These are phyloP conservation scores for Cavia porcellus DNA, from an alignment of 2,113 vertebrate species.

Conservation along the genomic window DNA sequence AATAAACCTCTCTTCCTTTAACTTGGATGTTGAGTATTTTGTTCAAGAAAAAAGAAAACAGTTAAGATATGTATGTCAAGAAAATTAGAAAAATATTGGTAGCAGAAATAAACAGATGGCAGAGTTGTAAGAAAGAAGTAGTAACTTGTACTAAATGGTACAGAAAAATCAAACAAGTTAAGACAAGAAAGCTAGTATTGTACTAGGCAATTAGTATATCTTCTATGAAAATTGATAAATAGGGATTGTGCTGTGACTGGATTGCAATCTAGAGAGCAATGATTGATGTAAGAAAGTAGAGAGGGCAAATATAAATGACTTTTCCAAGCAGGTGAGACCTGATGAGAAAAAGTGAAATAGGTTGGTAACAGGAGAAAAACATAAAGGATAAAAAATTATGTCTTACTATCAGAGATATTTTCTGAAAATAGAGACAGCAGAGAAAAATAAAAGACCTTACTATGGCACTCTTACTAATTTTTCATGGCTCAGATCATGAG, in stretches of 20 bases:
- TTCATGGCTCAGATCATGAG: background rate
- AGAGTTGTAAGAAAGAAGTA: background rate
- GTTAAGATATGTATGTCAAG: background rate
- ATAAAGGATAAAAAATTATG: background rate
- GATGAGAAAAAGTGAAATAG: conserved; percentile 39
- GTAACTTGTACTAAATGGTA: background rate
- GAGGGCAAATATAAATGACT: conserved; percentile 53
- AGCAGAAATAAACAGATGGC: background rate
- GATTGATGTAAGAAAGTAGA: conserved; percentile 60
- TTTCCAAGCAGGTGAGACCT: conserved; percentile 32
- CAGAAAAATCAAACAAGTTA: conserved; percentile 15
- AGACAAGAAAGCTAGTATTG: background rate
- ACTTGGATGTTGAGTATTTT: background rate
- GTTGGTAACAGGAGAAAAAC: conserved; percentile 2
- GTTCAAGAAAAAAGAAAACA: background rate
- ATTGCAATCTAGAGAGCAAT: background rate
- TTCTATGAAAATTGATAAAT: conserved; percentile 31
- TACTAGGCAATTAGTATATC: conserved; percentile 23
- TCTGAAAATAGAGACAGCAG: background rate
- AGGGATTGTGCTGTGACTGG: background rate
- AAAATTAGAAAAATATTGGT: background rate
- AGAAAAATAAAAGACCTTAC: background rate
- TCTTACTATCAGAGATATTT: background rate
- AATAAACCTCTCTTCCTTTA: background rate
- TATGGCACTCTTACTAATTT: background rate